These are phyloP conservation scores for Anadara kagoshimensis DNA, from an alignment of 1,140 invertebrate genomes.

Conservation along the genomic window DNA sequence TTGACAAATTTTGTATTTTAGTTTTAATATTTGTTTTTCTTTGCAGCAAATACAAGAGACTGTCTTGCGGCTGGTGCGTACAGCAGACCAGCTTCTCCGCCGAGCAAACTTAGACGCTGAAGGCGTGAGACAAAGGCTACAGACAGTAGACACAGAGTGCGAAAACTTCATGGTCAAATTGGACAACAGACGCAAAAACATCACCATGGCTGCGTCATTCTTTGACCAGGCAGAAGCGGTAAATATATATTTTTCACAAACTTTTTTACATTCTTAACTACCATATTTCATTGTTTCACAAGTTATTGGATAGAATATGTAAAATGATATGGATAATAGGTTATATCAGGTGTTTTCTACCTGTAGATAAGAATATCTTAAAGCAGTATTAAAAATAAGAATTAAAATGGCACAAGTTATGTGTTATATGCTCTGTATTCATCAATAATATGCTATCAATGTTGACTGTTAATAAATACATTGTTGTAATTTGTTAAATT, in stretches of 20 bases:
- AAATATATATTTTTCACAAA: constrained; percentile 43
- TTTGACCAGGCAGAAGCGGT: constrained; percentile 84
- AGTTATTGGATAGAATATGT: not conserved
- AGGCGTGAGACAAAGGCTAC: constrained; percentile 78
- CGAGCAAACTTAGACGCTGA: constrained; percentile 83
- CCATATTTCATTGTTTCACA: not conserved
- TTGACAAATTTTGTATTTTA: too few species aligned
- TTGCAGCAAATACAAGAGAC: constrained; percentile 83
- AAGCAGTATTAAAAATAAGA: too few species aligned
- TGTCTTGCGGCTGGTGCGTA: constrained; percentile 84
- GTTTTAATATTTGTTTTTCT: too few species aligned
- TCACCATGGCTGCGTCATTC: constrained; percentile 83
- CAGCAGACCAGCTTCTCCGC: constrained; percentile 84
- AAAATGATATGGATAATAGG: too few species aligned
- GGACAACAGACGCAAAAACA: constrained; percentile 81
- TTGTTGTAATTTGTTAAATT: too few species aligned
- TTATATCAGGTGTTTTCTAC: too few species aligned
- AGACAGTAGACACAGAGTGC: constrained; percentile 82
- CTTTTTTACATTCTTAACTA: not conserved
- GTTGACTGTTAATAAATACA: too few species aligned
- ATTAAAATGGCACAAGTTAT: too few species aligned
- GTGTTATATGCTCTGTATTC: too few species aligned
- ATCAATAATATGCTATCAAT: too few species aligned
- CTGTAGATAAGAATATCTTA: too few species aligned
- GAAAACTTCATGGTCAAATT: constrained; percentile 84